These are phyloP conservation scores for Cochlearius cochlearius DNA, from an alignment of 2,113 vertebrate genomes.

Conservation along the genomic window DNA sequence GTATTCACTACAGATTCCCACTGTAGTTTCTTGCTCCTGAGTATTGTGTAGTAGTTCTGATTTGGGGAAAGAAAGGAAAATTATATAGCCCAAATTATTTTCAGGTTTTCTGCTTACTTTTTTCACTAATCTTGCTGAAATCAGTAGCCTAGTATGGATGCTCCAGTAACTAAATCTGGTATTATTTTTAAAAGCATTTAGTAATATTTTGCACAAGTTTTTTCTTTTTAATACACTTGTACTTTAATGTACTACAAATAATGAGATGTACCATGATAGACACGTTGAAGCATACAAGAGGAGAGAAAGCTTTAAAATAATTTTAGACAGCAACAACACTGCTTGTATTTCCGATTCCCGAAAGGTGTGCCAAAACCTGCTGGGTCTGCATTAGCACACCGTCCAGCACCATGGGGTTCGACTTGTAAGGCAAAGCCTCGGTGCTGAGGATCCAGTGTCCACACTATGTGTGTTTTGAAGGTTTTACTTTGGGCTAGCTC, in stretches of 20 bases:
- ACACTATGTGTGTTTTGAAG: neutral
- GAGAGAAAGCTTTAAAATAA: neutral
- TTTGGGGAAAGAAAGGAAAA: neutral
- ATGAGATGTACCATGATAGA: neutral
- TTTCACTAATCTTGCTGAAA: neutral
- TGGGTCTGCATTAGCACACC: neutral
- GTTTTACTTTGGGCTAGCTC: neutral
- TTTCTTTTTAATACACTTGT: neutral
- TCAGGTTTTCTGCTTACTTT: neutral
- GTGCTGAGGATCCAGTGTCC: neutral
- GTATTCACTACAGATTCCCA: neutral
- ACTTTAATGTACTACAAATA: neutral
- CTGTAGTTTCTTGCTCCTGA: neutral
- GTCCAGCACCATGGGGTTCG: fast-evolving
- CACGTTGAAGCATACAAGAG: neutral
- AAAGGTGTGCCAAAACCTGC: neutral
- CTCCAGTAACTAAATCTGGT: neutral
- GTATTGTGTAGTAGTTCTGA: neutral
- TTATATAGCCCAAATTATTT: neutral
- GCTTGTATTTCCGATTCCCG: neutral
- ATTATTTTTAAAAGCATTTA: neutral
- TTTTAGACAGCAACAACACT: neutral
- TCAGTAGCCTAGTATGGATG: neutral
- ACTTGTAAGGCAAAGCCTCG: neutral
- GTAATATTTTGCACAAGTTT: neutral